A percentile compares a stretch with the other conserved stretches of the same genome.
These are phyloP conservation scores for Furcifer pardalis DNA, from an alignment of 2,797 vertebrate genomes.

Conservation along the genomic window DNA sequence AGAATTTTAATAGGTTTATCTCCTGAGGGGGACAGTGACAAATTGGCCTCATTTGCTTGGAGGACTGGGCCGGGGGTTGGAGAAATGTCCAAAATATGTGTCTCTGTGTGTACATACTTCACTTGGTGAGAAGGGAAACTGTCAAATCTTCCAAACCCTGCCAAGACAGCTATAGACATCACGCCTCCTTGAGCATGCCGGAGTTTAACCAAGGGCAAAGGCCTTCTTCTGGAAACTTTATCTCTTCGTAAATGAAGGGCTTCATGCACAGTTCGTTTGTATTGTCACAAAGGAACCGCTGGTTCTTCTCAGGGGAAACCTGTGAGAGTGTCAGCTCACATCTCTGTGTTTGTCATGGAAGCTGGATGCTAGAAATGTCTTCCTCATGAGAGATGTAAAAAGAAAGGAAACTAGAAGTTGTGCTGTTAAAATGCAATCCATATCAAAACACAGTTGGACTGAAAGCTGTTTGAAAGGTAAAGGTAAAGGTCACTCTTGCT, in stretches of 20 bases:
- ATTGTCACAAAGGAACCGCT: conserved; percentile 6
- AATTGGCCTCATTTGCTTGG: conserved; percentile 7
- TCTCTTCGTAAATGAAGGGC: not conserved
- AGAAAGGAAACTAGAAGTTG: not conserved
- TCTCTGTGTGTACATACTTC: not conserved
- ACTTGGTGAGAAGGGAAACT: not conserved
- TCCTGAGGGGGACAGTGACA: not conserved
- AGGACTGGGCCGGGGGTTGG: not conserved
- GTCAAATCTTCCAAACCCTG: not conserved
- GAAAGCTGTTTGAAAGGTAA: too few species aligned
- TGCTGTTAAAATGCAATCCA: too few species aligned
- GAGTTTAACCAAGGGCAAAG: not conserved
- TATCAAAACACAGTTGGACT: too few species aligned
- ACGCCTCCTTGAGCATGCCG: not conserved
- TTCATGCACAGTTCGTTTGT: conserved; percentile 9
- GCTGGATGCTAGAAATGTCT: too few species aligned
- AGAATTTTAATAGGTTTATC: conserved; percentile 20
- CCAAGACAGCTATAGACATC: not conserved
- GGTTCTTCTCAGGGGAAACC: not conserved
- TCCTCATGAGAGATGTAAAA: too few species aligned
- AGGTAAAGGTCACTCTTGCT: too few species aligned
- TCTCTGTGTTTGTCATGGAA: not conserved
- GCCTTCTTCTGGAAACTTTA: not conserved
- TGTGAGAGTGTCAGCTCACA: not conserved
- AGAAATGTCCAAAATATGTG: not conserved